phyloP scores from a whole-genome alignment of 2,888 invertebrate species.

The Germaria angustata region DNA sequence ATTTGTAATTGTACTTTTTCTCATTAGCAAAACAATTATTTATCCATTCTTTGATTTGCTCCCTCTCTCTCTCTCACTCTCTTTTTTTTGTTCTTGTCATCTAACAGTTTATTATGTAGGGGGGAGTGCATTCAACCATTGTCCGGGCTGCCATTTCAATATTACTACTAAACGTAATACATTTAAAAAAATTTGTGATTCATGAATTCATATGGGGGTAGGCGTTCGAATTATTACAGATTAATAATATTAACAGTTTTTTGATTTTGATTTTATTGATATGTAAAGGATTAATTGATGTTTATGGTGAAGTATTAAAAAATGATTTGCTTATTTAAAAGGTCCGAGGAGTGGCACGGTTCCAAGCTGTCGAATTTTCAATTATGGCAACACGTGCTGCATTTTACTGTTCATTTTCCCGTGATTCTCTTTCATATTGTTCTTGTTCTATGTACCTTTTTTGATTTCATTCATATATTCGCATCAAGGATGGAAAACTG shows the following conservation, averaged over 20 bases:
- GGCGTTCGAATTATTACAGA: no score
- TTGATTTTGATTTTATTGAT: no score
- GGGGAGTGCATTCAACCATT: neutral
- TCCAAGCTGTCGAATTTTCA: no score
- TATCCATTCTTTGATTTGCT: neutral
- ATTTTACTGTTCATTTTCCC: no score
- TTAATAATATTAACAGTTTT: no score
- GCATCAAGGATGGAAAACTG: neutral
- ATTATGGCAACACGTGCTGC: neutral
- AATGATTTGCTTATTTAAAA: no score
- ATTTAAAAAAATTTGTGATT: no score
- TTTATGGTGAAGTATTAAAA: no score
- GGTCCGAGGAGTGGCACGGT: no score
- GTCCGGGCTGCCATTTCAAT: neutral
- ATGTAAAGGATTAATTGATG: no score
- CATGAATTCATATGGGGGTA: no score
- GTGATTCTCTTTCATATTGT: neutral
- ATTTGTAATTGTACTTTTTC: slow-evolving; percentile 19
- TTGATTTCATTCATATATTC: neutral
- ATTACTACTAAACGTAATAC: neutral
- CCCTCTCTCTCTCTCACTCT: neutral
- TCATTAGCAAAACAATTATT: neutral
- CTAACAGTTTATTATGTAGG: neutral
- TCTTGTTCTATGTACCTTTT: neutral
- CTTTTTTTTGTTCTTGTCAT: neutral